Evolutionary conservation across 2,113 vertebrate species (phyloP).

Genomic region (Mormyrus lacerda): DNA sequence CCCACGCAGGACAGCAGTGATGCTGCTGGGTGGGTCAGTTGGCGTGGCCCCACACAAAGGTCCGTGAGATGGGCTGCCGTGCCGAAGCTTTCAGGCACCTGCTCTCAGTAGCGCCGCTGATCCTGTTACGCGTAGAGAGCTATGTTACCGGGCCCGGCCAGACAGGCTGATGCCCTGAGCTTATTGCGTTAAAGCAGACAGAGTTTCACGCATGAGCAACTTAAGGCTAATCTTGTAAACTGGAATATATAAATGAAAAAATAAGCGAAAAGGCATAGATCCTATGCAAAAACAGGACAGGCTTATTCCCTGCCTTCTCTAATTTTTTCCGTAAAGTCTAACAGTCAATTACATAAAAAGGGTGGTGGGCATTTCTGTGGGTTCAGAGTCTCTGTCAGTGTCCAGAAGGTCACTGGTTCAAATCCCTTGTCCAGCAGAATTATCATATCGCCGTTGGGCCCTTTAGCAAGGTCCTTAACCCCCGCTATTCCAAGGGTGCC

Average conservation of each 20-base stretch:
- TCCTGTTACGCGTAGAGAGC: conserved; percentile 6
- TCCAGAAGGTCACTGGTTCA: background rate
- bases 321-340: background rate
- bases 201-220: conserved; percentile 10
- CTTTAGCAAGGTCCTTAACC: background rate
- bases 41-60: background rate
- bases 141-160: background rate
- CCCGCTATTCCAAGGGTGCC: background rate
- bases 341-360: background rate
- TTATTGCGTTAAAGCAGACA: conserved; percentile 1
- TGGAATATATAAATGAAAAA: conserved; percentile 2
- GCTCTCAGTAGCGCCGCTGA: background rate
- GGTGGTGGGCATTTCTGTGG: background rate
- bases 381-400: background rate
- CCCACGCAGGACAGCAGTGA: background rate
- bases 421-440: background rate
- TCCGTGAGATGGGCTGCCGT: background rate
- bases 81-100: background rate
- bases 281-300: background rate
- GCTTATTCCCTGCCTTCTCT: background rate
- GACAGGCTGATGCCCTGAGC: conserved; percentile 7
- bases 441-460: background rate
- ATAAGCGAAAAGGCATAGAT: background rate
- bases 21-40: background rate
- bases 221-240: conserved; percentile 18